phyloP scores from a whole-genome alignment of 2,797 vertebrate genomes.

The Knipowitschia caucasica region DNA sequence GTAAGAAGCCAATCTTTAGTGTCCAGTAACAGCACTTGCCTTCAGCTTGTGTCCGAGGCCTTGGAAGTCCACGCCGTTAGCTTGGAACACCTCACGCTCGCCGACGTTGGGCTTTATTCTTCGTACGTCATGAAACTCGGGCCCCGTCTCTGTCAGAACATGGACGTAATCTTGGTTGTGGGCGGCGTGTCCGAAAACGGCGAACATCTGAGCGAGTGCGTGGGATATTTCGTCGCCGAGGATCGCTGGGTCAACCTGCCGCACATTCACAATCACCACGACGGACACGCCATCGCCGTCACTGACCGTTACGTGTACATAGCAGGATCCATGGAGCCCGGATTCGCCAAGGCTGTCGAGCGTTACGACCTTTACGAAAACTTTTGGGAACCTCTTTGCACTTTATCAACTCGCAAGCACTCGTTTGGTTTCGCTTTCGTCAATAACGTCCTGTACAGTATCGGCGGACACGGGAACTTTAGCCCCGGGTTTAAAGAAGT shows the following conservation, averaged over 20 bases:
- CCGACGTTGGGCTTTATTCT: conserved; percentile 64
- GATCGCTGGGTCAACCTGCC: conserved; percentile 92
- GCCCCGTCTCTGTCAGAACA: conserved; percentile 90
- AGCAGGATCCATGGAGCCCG: conserved; percentile 91
- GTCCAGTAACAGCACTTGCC: conserved; percentile 71
- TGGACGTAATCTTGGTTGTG: conserved; percentile 93
- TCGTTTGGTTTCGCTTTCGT: conserved; percentile 86
- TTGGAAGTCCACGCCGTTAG: conserved; percentile 85
- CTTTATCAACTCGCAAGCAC: conserved; percentile 85
- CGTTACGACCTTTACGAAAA: conserved; percentile 87
- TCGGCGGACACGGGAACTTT: conserved; percentile 90
- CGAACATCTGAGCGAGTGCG: conserved; percentile 90
- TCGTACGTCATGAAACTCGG: conserved; percentile 54
- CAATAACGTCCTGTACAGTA: conserved; percentile 83
- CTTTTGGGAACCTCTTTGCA: conserved; percentile 86
- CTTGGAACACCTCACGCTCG: conserved; percentile 77
- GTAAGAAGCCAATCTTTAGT: conserved; percentile 85
- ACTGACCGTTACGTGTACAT: conserved; percentile 85
- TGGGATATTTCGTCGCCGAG: conserved; percentile 89
- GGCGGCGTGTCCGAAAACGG: conserved; percentile 90
- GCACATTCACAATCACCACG: conserved; percentile 89
- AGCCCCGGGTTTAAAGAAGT: conserved; percentile 92
- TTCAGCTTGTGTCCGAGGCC: conserved; percentile 79
- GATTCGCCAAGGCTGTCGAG: conserved; percentile 88
- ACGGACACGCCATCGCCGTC: conserved; percentile 85